These are phyloP conservation scores for Polypedilum vanderplanki DNA, from an alignment of 1,140 invertebrate genomes.

Conservation along the genomic window DNA sequence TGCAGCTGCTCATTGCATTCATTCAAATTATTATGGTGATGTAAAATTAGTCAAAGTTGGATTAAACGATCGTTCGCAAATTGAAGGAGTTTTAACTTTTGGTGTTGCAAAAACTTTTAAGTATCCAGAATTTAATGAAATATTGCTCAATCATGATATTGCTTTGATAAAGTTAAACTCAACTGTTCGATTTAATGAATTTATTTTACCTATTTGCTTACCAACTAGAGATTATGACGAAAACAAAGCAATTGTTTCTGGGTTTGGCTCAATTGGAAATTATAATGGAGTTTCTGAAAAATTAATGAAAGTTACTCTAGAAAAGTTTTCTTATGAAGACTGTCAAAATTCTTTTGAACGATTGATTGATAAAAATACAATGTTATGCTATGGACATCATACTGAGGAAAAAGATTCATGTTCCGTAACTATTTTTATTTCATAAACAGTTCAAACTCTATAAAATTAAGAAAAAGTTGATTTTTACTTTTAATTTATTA, in stretches of 20 bases:
- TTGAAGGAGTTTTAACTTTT: neutral
- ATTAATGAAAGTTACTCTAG: neutral
- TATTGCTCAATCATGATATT: neutral
- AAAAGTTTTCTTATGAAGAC: neutral
- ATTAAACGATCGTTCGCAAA: neutral
- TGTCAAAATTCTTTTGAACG: neutral
- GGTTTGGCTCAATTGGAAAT: neutral
- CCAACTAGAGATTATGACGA: neutral
- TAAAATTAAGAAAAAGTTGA: too few species aligned
- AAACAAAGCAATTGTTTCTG: neutral
- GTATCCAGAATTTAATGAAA: neutral
- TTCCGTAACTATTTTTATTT: neutral
- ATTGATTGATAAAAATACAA: neutral
- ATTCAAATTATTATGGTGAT: neutral
- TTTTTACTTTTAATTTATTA: too few species aligned
- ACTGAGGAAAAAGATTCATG: neutral
- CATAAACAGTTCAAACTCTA: neutral
- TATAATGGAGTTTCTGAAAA: neutral
- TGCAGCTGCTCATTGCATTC: neutral
- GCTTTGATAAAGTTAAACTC: neutral
- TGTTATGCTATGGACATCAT: slow-evolving; percentile 9
- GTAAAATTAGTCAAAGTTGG: neutral
- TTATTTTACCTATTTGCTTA: neutral
- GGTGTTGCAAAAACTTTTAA: neutral
- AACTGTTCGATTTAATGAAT: neutral